These are phyloP conservation scores for Choreutis nemorana DNA, from an alignment of 2,888 invertebrate genomes.

Conservation along the genomic window DNA sequence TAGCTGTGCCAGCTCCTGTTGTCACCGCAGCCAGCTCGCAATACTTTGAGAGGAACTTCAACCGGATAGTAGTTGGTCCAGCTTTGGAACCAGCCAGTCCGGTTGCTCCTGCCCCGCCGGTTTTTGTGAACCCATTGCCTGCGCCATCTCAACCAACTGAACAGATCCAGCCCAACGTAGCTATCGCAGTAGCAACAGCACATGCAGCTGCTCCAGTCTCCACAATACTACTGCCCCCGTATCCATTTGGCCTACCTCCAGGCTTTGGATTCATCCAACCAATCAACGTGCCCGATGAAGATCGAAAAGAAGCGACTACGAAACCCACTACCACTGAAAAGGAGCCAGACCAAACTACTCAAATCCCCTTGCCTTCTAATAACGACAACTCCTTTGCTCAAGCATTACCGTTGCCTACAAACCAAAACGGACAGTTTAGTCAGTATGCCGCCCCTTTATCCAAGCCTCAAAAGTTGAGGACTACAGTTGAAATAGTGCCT, in stretches of 20 bases:
- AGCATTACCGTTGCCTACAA: constrained; percentile 23
- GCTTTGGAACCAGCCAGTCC: constrained; percentile 20
- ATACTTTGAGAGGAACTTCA: constrained; percentile 71
- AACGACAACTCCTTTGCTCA: constrained; percentile 42
- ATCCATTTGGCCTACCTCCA: constrained; percentile 48
- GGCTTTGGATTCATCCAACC: constrained; percentile 34
- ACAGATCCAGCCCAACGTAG: constrained; percentile 38
- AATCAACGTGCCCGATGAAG: constrained; percentile 24
- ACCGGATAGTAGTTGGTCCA: constrained; percentile 44
- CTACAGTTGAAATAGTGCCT: constrained; percentile 46
- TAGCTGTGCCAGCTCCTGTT: constrained; percentile 45
- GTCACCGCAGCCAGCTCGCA: constrained; percentile 75
- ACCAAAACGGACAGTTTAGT: constrained; percentile 6
- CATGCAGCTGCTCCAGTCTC: constrained; percentile 52
- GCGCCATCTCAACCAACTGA: constrained; percentile 17
- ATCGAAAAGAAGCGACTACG: constrained; percentile 30
- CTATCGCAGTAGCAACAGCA: constrained; percentile 51
- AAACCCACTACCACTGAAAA: constrained; percentile 24
- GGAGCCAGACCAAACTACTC: constrained; percentile 10
- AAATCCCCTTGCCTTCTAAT: constrained; percentile 27
- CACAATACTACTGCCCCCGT: constrained; percentile 49
- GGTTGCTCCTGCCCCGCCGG: constrained; percentile 16
- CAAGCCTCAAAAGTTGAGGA: constrained; percentile 39
- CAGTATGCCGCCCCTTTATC: constrained; percentile 3
- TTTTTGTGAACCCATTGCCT: constrained; percentile 15